Evolutionary conservation across 2,888 invertebrate genomes (phyloP), one percentile per base, ranked within the genome.

Genomic region (Drosophila affinis): DNA sequence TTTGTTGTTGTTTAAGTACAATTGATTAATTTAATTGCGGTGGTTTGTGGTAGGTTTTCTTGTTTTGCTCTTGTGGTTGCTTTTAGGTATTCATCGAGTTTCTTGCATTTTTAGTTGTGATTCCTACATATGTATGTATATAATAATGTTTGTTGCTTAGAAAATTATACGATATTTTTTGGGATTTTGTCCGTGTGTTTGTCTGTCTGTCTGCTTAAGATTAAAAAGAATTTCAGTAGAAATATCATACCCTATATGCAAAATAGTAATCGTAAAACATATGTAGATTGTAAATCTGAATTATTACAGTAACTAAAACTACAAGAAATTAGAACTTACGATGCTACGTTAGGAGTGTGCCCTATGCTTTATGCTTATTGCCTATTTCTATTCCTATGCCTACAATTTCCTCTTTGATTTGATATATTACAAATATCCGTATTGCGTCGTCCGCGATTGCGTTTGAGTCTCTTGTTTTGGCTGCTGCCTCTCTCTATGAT

Each of bases 1-100:
- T 53, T 65, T 32, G 56, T 62, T 32, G 55, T 52, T 63, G 6
- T 69, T 82, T 79, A 82, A 82, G 81, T 82, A 82, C 87, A 77
- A 67, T 77, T 75, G 61, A 75, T 77, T 80, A 78, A 86, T 78
- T 80, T 64, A 78, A 52, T 81, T 77, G 76, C 81, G 87, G 87
- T 82, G 87, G 82, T 82, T 77, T 79, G 75, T 73, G 64, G 75
- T 74, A 60, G 67, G 64, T 68, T 71, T 58, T 75, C 62, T 59
- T 77, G 67, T 34, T 34, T 12, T 39, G 21, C 21, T 39, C 14
- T 39, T 39, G 12, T 6, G 32, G 14, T 39, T 14, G 60, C 72
- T 75, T 76, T 75, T 72, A 79, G 78, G 64, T 63, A 73, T 75
- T 62, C 62, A 53, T 52, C 47, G 55, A 55, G 39, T 21, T 62